phyloP scores from a whole-genome alignment of 2,113 vertebrate genomes.

The Nibea coibor region DNA sequence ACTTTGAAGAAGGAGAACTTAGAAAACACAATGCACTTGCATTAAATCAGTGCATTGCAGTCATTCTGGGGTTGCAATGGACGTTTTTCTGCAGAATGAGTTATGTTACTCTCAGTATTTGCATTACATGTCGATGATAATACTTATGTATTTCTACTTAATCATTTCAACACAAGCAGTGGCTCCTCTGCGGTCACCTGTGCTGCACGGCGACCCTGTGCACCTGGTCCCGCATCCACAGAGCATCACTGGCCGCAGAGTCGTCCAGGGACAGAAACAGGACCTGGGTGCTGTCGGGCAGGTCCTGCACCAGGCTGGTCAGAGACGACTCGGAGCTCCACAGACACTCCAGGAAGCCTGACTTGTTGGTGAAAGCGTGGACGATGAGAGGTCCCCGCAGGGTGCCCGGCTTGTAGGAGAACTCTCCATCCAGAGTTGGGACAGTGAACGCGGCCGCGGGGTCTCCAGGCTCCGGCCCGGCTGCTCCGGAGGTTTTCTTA shows the following conservation, averaged over 20 bases:
- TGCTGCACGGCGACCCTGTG: slow-evolving; percentile 45
- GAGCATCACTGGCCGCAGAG: slow-evolving; percentile 71
- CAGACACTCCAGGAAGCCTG: slow-evolving; percentile 83
- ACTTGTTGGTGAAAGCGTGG: slow-evolving; percentile 86
- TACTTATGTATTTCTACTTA: no score
- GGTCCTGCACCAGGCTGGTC: slow-evolving; percentile 68
- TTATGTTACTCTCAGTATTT: no score
- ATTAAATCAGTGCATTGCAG: no score
- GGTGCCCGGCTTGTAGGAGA: slow-evolving; percentile 66
- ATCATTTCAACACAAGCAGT: background rate
- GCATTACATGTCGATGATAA: no score
- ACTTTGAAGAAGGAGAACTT: no score
- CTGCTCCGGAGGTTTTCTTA: background rate
- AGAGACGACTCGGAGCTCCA: slow-evolving; percentile 81
- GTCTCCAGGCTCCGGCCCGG: slow-evolving; percentile 78
- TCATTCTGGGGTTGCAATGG: no score
- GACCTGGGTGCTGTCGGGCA: slow-evolving; percentile 73
- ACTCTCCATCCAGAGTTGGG: slow-evolving; percentile 79
- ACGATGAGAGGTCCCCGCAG: slow-evolving; percentile 68
- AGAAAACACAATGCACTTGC: no score
- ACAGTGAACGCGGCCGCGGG: slow-evolving; percentile 73
- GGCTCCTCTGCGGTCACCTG: slow-evolving; percentile 63
- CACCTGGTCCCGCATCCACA: slow-evolving; percentile 85
- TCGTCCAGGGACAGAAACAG: slow-evolving; percentile 85
- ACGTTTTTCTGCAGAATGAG: no score